Base-by-base conservation (phyloP, 2,113 vertebrate genomes). In the Dipodomys ordii region DNA sequence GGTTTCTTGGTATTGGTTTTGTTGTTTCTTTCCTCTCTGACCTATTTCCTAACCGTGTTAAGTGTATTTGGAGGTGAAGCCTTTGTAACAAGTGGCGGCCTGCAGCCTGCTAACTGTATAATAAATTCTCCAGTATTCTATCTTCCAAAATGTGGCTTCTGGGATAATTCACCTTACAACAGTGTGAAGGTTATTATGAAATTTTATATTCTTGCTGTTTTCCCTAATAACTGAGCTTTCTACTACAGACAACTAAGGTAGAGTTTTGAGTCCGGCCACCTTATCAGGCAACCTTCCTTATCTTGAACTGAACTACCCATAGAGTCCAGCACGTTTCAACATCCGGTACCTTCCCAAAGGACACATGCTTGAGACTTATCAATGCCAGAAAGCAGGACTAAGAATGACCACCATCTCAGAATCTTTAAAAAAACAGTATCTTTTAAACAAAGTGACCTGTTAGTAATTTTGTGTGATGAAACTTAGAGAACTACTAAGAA, bases 131-230 rank as follows among this genome's bases (percentile, higher is more conserved):
- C 39, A 39, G 39, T 39, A 39, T 39, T 6, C 39, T 39, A 6
- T 39, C 39, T 39, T 39, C 39, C 39, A 39, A 39, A 39, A 39
- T 39, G 39, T 39, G 39, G 39, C 39, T 39, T 39, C 39, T 39
- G 39, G 39, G 39, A 39, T 39, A 39, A 39, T 39, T 39, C 39
- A 39, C 39, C 39, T 39, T 39, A 39, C 39, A 39, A 39, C 39
- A 39, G 39, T 5, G 0, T 13, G 16, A 92, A 69, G 87, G 22
- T 73, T 62, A 83, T 96, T 71, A 91, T 67, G 67, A 86, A 86
- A 57, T 86, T 85, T 35, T 6, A n/a, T 79, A 46, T 73, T 74
- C 68, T 92, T 90, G 49, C 64, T 72, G 83, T 49, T 80, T 91
- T 65, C 32, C 32, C 22, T 86, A 25, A 64, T 83, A 73, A 64